Evolutionary conservation across 2,888 invertebrate genomes (phyloP), one percentile per base, ranked within the genome.

Genomic region (Drosophila mettleri): DNA sequence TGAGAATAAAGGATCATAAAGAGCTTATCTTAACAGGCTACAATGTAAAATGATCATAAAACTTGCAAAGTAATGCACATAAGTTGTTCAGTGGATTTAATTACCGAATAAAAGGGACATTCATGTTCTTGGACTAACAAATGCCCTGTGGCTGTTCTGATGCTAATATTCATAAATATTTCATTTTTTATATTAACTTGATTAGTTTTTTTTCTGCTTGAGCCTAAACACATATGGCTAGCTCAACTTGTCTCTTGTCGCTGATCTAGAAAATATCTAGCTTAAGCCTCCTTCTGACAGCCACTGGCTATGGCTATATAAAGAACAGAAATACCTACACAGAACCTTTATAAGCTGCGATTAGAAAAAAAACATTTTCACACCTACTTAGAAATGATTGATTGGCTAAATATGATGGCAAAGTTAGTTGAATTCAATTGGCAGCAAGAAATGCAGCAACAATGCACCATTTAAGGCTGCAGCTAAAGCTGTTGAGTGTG

Each of bases 351-450:
- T 39, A 69, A 54, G 46, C 10, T 33, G 45, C 14, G 61, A 33
- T 54, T 62, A 46, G 48, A 18, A 58, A 57, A 57, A 9, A 59
- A 41, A 20, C 34, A 29, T 43, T 70, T 75, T 75, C 20, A 65
- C 76, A 70, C 71, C 76, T 70, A 70, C 71, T 66, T 43, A 8
- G 22, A 41, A 39, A 31, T 76, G 77, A 74, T 74, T 76, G 67
- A 53, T 55, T 70, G 38, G 18, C 48, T 45, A 20, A 41, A 51
- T 48, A 14, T 46, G 46, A 24, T 48, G 33, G 52, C 64, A 39
- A 64, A 74, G 31, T 14, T 29, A 34, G 6, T 68, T 27, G 27
- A 27, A 18, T 36, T 22, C n/a, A 63, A 33, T 18, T 27, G 34
- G 22, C 38, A 45, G 45, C 55, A 62, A 62, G 72, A 74, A 74